These are phyloP conservation scores for Agapornis canus DNA, from an alignment of 2,797 vertebrate genomes.

Conservation along the genomic window DNA sequence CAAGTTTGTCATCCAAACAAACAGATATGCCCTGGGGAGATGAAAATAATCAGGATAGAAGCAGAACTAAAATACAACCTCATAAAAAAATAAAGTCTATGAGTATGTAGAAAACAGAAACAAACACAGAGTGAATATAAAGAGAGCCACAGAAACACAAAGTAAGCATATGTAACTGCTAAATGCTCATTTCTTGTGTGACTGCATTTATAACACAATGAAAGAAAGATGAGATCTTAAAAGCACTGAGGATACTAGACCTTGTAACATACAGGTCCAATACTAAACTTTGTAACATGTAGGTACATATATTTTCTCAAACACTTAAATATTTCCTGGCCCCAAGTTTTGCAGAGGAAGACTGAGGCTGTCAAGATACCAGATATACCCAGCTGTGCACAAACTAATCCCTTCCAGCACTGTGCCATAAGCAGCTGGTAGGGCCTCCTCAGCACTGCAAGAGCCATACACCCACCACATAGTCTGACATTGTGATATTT, in stretches of 20 bases:
- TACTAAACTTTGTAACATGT: not conserved
- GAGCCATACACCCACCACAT: rapidly evolving
- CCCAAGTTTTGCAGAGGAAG: not conserved
- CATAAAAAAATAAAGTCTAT: not conserved
- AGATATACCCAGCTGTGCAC: not conserved
- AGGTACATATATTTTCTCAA: not conserved
- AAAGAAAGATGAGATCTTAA: not conserved
- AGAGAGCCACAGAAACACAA: not conserved
- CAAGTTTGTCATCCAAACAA: conserved; percentile 35
- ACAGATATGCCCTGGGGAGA: not conserved
- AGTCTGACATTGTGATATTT: not conserved
- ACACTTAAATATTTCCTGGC: not conserved
- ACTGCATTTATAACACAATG: not conserved
- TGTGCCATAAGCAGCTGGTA: not conserved
- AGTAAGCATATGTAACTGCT: not conserved
- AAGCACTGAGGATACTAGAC: rapidly evolving
- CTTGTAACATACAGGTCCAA: no score
- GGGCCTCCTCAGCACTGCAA: rapidly evolving
- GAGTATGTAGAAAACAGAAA: not conserved
- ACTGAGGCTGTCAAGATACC: rapidly evolving
- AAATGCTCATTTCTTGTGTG: not conserved
- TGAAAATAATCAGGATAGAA: not conserved
- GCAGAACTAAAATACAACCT: not conserved
- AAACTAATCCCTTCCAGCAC: not conserved
- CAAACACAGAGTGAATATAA: not conserved